Evolutionary conservation across 2,797 vertebrate genomes (phyloP).

Genomic region (Tympanoctomys barrerae): DNA sequence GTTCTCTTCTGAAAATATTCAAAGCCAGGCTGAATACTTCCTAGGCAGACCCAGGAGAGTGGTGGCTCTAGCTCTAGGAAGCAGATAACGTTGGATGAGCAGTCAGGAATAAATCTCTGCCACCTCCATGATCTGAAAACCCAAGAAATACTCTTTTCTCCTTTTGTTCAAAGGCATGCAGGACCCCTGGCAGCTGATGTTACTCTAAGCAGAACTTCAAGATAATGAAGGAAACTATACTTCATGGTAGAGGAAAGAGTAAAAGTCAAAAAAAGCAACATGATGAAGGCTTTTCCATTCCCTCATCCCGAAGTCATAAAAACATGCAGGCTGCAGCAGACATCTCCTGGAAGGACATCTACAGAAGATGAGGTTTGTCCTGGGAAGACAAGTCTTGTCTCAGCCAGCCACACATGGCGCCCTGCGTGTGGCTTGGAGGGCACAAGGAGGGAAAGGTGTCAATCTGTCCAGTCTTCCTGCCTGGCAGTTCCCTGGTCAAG

Average conservation of each 20-base stretch:
- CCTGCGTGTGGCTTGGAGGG: accelerated
- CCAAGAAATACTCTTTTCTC: constrained; percentile 52
- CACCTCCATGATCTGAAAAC: neutral
- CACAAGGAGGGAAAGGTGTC: neutral
- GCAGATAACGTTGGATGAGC: neutral
- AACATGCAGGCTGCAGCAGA: neutral
- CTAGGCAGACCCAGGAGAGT: neutral
- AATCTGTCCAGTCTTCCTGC: accelerated
- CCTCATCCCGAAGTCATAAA: neutral
- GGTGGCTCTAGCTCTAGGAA: too few relatives aligned
- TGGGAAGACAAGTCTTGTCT: neutral
- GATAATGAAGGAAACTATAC: constrained; percentile 69
- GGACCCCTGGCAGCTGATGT: constrained; percentile 74
- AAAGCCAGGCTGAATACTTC: neutral
- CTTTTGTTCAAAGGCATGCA: constrained; percentile 76
- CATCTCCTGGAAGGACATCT: too few relatives aligned
- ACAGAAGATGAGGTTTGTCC: neutral
- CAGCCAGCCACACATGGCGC: neutral
- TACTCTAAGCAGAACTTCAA: constrained; percentile 80
- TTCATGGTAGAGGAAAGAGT: constrained; percentile 73
- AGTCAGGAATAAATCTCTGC: too few relatives aligned
- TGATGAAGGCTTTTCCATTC: neutral
- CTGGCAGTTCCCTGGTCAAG: neutral
- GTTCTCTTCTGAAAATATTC: neutral
- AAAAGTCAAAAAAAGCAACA: constrained; percentile 57